Evolutionary conservation across 2,888 invertebrate genomes (phyloP).

Genomic region (Drosophila hamatofila): DNA sequence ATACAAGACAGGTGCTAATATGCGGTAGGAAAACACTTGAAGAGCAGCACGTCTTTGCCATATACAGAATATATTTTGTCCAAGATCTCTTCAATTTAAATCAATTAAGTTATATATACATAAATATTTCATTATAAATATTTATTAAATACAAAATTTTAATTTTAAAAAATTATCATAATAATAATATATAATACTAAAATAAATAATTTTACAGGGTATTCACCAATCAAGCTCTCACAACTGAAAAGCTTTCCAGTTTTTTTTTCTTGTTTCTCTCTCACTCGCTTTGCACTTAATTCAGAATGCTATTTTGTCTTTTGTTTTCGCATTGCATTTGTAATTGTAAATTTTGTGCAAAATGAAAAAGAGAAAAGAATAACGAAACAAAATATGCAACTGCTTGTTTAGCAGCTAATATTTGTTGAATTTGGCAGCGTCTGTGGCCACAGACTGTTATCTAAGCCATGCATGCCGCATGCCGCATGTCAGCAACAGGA

Average conservation of each 20-base stretch:
- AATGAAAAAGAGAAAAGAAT: slow-evolving; percentile 2
- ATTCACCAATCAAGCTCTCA: neutral
- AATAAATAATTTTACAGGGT: neutral
- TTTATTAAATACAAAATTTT: too few species aligned
- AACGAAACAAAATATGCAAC: slow-evolving; percentile 22
- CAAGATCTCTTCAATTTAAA: too few species aligned
- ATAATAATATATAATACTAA: too few species aligned
- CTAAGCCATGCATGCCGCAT: slow-evolving; percentile 31
- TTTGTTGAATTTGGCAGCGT: slow-evolving; percentile 34
- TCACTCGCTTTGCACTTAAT: slow-evolving; percentile 41
- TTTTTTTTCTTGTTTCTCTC: slow-evolving; percentile 1
- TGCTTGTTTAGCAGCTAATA: slow-evolving; percentile 64
- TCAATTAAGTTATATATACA: too few species aligned
- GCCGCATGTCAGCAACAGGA: neutral
- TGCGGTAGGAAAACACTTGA: too few species aligned
- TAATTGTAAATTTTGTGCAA: slow-evolving; percentile 62
- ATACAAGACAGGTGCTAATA: too few species aligned
- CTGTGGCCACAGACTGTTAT: slow-evolving; percentile 53
- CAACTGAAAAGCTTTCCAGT: neutral
- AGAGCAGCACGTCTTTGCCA: too few species aligned
- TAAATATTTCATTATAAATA: too few species aligned
- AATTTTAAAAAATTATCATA: too few species aligned
- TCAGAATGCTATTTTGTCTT: slow-evolving; percentile 39
- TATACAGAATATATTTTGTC: too few species aligned
- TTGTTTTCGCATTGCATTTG: slow-evolving; percentile 61